Conservation (phyloP, 2,888 invertebrate genomes). For the Drosophila mercatorum region DNA sequence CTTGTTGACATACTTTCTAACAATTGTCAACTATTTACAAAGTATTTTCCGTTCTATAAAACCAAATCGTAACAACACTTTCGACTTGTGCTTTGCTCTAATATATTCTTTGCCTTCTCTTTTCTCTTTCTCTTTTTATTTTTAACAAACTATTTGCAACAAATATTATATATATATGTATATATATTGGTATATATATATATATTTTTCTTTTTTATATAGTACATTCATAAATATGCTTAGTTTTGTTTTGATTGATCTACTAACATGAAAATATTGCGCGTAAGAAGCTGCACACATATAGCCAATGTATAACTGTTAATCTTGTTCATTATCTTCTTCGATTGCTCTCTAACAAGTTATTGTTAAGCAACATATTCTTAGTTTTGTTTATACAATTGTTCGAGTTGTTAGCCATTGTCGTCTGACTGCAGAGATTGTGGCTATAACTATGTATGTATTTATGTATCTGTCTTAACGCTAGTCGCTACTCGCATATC, state of each 20-base stretch:
- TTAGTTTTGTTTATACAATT: constrained; percentile 25
- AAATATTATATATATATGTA: constrained; percentile 30
- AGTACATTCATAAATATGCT: constrained; percentile 39
- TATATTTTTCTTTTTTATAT: constrained; percentile 30
- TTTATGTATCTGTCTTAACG: background rate
- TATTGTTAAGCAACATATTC: constrained; percentile 29
- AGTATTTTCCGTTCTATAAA: constrained; percentile 17
- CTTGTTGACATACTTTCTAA: constrained; percentile 6
- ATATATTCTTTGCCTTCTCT: constrained; percentile 27
- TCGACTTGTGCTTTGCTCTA: constrained; percentile 49
- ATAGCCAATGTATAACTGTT: constrained; percentile 8
- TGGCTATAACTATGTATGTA: constrained; percentile 9
- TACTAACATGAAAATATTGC: constrained; percentile 44
- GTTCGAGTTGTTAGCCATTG: constrained; percentile 18
- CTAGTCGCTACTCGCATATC: constrained; percentile 17
- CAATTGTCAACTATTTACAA: constrained; percentile 53
- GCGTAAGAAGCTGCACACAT: constrained; percentile 29
- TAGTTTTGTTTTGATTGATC: constrained; percentile 38
- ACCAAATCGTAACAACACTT: constrained; percentile 21
- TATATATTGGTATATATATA: background rate
- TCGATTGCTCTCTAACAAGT: constrained; percentile 4
- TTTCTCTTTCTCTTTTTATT: background rate
- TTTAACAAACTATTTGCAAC: constrained; percentile 55
- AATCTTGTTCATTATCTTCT: background rate
- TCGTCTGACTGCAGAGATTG: constrained; percentile 21